Evolutionary conservation across 2,797 vertebrate species (phyloP).

Genomic region (Triplophysa yarkandensis): DNA sequence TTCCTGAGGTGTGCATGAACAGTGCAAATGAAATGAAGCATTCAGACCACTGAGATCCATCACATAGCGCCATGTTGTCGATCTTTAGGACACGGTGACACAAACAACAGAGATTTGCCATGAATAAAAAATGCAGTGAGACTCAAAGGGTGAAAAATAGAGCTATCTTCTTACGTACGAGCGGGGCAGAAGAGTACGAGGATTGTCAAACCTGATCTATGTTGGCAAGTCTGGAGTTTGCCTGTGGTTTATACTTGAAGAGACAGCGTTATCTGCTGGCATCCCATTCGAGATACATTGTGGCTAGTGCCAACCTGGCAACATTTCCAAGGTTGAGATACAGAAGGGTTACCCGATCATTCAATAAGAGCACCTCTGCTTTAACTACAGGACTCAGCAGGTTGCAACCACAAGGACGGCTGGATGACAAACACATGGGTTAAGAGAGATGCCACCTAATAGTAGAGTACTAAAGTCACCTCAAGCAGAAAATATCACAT

Average conservation of each 20-base stretch:
- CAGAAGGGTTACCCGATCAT: constrained; percentile 67
- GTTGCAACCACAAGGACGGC: constrained; percentile 60
- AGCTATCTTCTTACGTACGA: constrained; percentile 11
- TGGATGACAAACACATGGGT: constrained; percentile 63
- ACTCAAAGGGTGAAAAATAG: neutral
- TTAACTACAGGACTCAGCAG: constrained; percentile 63
- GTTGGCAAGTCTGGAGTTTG: constrained; percentile 36
- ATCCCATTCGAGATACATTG: constrained; percentile 45
- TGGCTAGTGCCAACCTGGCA: constrained; percentile 43
- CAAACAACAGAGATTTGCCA: constrained; percentile 31
- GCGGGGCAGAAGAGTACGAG: neutral
- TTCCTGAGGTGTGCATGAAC: neutral
- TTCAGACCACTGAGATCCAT: constrained; percentile 11
- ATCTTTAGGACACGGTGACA: neutral
- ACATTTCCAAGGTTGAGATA: constrained; percentile 56
- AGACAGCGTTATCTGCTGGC: constrained; percentile 36
- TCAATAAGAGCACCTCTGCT: constrained; percentile 60
- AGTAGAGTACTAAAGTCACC: constrained; percentile 69
- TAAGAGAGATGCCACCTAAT: constrained; percentile 52
- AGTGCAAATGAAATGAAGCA: neutral
- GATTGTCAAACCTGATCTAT: constrained; percentile 41
- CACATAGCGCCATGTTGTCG: neutral
- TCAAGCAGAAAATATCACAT: constrained; percentile 66
- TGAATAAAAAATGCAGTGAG: constrained; percentile 33
- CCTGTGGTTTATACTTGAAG: constrained; percentile 38